These are phyloP conservation scores for Oryzias woworae DNA, from an alignment of 2,113 vertebrate species.

Conservation along the genomic window DNA sequence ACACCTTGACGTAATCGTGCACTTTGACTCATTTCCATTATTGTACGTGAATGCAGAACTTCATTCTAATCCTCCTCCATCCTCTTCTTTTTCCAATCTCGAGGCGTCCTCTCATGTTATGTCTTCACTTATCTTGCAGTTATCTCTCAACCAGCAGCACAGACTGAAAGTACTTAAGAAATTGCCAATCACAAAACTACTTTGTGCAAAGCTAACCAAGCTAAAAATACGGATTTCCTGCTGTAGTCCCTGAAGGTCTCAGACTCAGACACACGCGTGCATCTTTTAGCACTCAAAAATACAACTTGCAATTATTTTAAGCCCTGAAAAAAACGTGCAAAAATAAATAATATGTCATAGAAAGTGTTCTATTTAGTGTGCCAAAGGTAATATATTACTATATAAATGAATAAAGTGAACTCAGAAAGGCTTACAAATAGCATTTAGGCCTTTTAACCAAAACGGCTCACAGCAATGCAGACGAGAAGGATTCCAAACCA, in stretches of 20 bases:
- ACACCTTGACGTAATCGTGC: slow-evolving; percentile 1
- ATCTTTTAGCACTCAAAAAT: background rate
- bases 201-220: slow-evolving; percentile 32
- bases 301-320: no score
- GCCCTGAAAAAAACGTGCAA: no score
- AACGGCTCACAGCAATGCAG: no score
- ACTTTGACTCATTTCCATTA: slow-evolving; percentile 8
- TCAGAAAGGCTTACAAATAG: no score
- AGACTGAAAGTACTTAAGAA: slow-evolving; percentile 25
- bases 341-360: no score
- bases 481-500: no score
- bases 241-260: slow-evolving; percentile 44
- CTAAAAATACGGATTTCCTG: slow-evolving; percentile 55
- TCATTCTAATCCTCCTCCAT: slow-evolving; percentile 3
- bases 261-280: background rate
- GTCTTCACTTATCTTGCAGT: slow-evolving; percentile 8
- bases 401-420: no score
- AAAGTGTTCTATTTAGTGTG: no score
- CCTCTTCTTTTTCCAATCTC: background rate
- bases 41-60: background rate
- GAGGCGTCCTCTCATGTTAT: background rate
- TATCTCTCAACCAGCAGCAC: slow-evolving; percentile 39
- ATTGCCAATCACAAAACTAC: slow-evolving; percentile 51
- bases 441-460: no score
- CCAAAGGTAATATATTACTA: no score